Evolutionary conservation across 92 coral and sea anemone genomes (phyloP).

Genomic region (Siderastrea radians): DNA sequence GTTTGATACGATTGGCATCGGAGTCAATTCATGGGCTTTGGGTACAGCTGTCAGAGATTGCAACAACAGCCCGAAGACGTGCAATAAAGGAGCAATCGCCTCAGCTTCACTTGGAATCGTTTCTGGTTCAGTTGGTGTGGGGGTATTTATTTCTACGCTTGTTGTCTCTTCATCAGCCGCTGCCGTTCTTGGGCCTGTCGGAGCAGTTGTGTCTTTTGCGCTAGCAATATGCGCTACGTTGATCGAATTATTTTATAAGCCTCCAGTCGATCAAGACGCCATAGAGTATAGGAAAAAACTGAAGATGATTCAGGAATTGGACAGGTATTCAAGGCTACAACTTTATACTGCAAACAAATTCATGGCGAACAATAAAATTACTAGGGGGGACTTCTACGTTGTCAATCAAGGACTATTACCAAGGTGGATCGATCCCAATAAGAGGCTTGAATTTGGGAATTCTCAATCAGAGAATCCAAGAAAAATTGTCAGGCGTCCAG

Average conservation of each 20-base stretch:
- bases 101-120: neutral
- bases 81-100: neutral
- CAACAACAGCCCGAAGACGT: neutral
- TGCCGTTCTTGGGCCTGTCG: neutral
- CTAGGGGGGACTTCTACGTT: constrained; percentile 5
- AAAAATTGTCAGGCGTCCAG: neutral
- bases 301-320: neutral
- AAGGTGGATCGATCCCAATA: neutral
- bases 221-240: neutral
- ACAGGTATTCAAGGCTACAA: constrained; percentile 1
- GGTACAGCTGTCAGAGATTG: neutral
- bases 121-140: neutral
- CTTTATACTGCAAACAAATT: neutral
- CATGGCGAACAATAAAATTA: neutral
- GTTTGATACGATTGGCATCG: constrained; percentile 5
- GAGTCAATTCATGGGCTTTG: constrained; percentile 28
- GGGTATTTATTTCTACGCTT: neutral
- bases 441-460: neutral
- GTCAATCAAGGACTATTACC: constrained; percentile 29
- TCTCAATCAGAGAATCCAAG: neutral
- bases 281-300: too few relatives aligned
- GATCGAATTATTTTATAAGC: neutral
- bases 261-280: neutral
- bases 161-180: neutral
- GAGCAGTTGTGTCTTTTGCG: neutral